A percentile compares a stretch with the other conserved stretches of the same genome.
Conservation (phyloP, 2,797 vertebrate genomes). For the Acomys russatus region DNA sequence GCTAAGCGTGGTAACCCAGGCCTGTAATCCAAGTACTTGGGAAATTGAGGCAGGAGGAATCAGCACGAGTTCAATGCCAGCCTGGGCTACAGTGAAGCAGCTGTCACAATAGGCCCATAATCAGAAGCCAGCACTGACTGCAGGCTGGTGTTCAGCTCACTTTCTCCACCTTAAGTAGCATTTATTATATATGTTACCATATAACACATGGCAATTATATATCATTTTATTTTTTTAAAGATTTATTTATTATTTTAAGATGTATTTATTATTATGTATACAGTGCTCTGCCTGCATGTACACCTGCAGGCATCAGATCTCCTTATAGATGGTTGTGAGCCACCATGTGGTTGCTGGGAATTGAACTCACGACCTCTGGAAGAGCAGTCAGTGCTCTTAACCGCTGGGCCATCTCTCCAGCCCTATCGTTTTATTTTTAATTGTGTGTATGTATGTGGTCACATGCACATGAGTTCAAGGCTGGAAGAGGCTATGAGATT, state of each 20-base stretch:
- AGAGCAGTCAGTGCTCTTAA: no score
- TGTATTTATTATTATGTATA: no score
- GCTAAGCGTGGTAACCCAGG: neutral
- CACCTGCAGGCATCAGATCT: no score
- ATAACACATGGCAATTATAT: no score
- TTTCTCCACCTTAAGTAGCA: neutral
- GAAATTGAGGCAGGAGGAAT: neutral
- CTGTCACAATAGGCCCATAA: neutral
- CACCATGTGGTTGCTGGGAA: no score
- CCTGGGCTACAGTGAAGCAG: neutral
- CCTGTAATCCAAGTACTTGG: neutral
- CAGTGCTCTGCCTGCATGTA: no score
- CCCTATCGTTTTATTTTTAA: neutral
- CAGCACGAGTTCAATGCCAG: neutral
- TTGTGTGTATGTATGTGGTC: neutral
- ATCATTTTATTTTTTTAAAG: no score
- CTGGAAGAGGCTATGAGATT: neutral
- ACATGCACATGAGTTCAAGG: neutral
- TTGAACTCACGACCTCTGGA: no score
- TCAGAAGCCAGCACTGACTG: neutral
- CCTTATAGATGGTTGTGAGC: no score
- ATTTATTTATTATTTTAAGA: no score
- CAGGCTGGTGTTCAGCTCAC: neutral
- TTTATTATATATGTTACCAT: neutral
- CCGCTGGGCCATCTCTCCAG: no score